Evolutionary conservation across 2,113 vertebrate species (phyloP).

Genomic region (Sclerurus mexicanus): DNA sequence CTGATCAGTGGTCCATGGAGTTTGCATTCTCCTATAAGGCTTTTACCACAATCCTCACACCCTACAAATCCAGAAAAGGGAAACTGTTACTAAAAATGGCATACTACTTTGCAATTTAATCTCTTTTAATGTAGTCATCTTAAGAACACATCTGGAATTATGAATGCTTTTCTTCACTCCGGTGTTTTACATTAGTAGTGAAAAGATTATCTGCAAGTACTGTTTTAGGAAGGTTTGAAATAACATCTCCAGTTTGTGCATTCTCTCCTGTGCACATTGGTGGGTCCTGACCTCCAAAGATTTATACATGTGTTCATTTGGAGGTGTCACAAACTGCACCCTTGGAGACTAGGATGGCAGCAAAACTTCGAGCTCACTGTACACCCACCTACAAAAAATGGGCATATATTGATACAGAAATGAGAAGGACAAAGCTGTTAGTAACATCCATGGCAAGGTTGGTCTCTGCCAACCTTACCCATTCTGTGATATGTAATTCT

Average conservation of each 20-base stretch:
- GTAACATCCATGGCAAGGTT: not conserved
- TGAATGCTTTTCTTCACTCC: not conserved
- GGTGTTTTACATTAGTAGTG: not conserved
- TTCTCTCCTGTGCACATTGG: not conserved
- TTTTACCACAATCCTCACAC: constrained; percentile 67
- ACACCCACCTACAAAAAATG: not conserved
- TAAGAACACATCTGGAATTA: not conserved
- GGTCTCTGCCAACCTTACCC: not conserved
- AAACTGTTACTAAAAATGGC: constrained; percentile 30
- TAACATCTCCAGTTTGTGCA: not conserved
- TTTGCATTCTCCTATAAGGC: constrained; percentile 61
- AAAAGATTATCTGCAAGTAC: not conserved
- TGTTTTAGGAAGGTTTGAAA: not conserved
- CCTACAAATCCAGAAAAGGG: constrained; percentile 59
- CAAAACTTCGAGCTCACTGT: not conserved
- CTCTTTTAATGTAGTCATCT: not conserved
- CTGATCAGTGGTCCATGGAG: constrained; percentile 63
- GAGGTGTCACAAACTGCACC: not conserved
- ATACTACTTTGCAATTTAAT: not conserved
- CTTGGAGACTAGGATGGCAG: not conserved
- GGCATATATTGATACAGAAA: not conserved
- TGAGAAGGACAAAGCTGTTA: not conserved
- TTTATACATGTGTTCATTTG: not conserved
- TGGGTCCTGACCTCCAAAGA: not conserved
- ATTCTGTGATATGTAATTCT: not conserved